These are phyloP conservation scores for Plagodis pulveraria DNA, from an alignment of 2,888 invertebrate genomes.

Conservation along the genomic window DNA sequence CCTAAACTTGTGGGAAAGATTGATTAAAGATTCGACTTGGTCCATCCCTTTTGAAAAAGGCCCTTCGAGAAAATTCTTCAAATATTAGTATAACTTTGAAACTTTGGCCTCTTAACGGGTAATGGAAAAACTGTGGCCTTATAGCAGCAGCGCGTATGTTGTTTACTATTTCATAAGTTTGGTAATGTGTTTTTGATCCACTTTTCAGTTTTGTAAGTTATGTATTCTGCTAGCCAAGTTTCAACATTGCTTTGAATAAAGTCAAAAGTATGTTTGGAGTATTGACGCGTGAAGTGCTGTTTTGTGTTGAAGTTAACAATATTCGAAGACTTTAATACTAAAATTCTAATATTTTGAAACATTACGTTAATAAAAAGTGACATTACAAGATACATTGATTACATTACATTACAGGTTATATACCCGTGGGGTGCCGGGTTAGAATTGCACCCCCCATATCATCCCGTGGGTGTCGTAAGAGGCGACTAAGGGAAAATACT, in stretches of 20 bases:
- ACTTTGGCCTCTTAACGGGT: slow-evolving; percentile 19
- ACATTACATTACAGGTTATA: no score
- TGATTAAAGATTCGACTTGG: slow-evolving; percentile 37
- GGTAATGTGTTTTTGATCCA: slow-evolving; percentile 21
- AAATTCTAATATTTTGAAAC: no score
- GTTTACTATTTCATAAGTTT: slow-evolving; percentile 21
- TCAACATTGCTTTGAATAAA: slow-evolving; percentile 40
- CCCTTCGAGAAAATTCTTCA: slow-evolving; percentile 26
- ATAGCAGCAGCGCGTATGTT: slow-evolving; percentile 8
- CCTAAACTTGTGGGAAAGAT: slow-evolving; percentile 39
- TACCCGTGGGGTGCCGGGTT: no score
- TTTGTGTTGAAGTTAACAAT: not conserved
- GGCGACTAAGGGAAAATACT: no score
- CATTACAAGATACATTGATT: no score
- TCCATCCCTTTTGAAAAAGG: slow-evolving; percentile 30
- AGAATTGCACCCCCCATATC: no score
- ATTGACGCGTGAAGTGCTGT: slow-evolving; percentile 5
- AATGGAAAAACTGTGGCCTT: slow-evolving; percentile 22
- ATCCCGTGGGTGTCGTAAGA: no score
- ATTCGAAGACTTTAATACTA: not conserved
- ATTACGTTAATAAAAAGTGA: no score
- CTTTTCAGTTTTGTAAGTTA: slow-evolving; percentile 14
- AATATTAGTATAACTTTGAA: slow-evolving; percentile 26
- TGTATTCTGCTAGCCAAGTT: slow-evolving; percentile 18
- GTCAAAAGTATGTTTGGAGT: slow-evolving; percentile 18